A percentile compares a stretch with the other conserved stretches of the same genome.
These are phyloP conservation scores for Lacerta bilineata DNA, from an alignment of 2,797 vertebrate genomes.

Conservation along the genomic window DNA sequence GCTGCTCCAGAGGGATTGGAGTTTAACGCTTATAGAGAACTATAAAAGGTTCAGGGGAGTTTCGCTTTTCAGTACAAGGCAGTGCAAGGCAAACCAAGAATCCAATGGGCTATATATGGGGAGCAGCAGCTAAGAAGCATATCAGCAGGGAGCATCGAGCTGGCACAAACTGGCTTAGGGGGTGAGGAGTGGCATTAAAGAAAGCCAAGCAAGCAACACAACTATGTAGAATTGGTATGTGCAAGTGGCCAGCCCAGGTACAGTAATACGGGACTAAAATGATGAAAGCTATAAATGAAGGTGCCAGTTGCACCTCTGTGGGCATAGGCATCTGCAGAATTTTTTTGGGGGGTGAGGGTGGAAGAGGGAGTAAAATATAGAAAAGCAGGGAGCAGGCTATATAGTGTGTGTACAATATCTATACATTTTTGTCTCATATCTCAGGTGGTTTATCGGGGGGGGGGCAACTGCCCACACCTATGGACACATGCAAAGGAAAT, in stretches of 20 bases:
- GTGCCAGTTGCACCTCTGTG: too few species aligned
- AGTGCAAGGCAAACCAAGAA: neutral
- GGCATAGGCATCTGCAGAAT: too few species aligned
- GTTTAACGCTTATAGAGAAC: neutral
- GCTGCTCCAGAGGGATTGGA: neutral
- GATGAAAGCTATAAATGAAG: too few species aligned
- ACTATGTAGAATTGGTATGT: neutral
- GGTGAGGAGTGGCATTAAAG: conserved; percentile 34
- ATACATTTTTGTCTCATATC: too few species aligned
- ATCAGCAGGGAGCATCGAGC: neutral
- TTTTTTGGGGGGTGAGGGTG: too few species aligned
- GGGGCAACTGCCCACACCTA: too few species aligned
- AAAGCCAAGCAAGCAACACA: neutral
- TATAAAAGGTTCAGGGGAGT: neutral
- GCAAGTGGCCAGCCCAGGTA: neutral
- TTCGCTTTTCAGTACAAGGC: neutral
- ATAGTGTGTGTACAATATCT: too few species aligned
- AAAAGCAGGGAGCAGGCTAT: too few species aligned
- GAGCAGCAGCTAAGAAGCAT: conserved; percentile 1
- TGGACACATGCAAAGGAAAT: too few species aligned
- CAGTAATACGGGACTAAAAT: too few species aligned
- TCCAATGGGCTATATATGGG: neutral
- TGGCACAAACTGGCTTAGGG: neutral
- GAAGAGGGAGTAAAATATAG: too few species aligned
- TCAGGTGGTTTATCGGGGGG: too few species aligned